A percentile compares a stretch with the other conserved stretches of the same genome.
These are phyloP conservation scores for Oncorhynchus mykiss DNA, from an alignment of 2,113 vertebrate genomes.

Conservation along the genomic window DNA sequence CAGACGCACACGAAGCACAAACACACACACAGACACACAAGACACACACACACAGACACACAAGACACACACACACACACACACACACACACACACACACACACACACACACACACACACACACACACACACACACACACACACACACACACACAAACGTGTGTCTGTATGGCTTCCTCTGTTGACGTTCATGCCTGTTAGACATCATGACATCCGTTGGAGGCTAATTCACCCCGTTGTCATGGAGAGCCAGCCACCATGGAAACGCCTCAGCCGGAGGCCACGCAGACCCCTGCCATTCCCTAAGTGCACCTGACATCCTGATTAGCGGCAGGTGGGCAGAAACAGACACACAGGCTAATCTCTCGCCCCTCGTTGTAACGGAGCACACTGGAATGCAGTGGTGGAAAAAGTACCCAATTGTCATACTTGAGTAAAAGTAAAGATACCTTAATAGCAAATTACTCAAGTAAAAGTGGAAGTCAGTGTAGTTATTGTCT, in stretches of 20 bases:
- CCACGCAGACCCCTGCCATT: constrained; percentile 25
- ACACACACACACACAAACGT: constrained; percentile 7
- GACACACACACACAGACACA: too few relatives aligned
- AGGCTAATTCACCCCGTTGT: constrained; percentile 46
- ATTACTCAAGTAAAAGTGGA: too few relatives aligned
- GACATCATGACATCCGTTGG: constrained; percentile 54
- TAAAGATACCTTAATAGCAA: neutral
- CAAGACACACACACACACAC: neutral
- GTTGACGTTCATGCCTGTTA: constrained; percentile 31
- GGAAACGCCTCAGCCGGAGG: constrained; percentile 33
- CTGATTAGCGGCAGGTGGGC: constrained; percentile 49
- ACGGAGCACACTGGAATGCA: constrained; percentile 23
- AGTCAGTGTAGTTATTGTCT: too few relatives aligned
- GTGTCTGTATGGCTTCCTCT: too few relatives aligned
- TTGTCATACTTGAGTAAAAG: neutral
- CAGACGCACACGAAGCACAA: constrained; percentile 17
- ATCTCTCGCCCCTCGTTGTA: neutral
- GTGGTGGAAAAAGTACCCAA: neutral
- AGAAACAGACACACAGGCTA: constrained; percentile 30
- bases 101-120: neutral
- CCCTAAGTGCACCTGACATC: constrained; percentile 47
- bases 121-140: constrained; percentile 14
- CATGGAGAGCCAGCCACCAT: constrained; percentile 19
- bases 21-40: constrained; percentile 3
- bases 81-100: too few relatives aligned